Evolutionary conservation across 1,140 invertebrate genomes (phyloP), one percentile per base, ranked within the genome.

Genomic region (Nymphalis io): DNA sequence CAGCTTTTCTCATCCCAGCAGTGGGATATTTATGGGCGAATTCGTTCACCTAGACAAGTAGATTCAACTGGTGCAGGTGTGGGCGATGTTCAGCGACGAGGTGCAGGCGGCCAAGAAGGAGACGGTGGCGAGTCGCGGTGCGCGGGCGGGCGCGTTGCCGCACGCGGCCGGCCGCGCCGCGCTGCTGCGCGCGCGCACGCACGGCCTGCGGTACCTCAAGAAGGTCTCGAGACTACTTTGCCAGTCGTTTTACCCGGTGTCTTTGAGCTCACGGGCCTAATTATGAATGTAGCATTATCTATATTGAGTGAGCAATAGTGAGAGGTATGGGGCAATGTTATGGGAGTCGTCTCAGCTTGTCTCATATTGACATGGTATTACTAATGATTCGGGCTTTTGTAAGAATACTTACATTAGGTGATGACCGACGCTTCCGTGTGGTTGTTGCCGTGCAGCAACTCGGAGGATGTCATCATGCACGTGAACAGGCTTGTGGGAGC

Each of bases 51-150:
- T n/a, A n/a, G n/a, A n/a, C n/a, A n/a, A n/a, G n/a, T n/a, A n/a
- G n/a, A n/a, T n/a, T n/a, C n/a, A 33, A 33, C 23, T 27, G 23
- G 23, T 27, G 23, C 79, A 96, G 92, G 93, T 96, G 2, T 97
- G 96, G 93, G 92, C 93, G 21, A 93, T 96, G 85, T 96, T 98
- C 79, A 93, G 93, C 64, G 92, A 95, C n/a, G 96, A 97, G 79
- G 94, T 98, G 38, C 94, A 96, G 68, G 92, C 93, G 3, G 94
- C 94, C 0, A 96, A 96, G 78, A 94, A 95, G 64, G 94, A 96
- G 62, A 89, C 97, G 65, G 90, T 96, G 1, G 82, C 93, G 21
- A 94, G 94, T 58, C 92, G 93, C 1, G 92, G 94, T 33, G 87
- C 93, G 33, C 93, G 95, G 60, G 93, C 95, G 0, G 92, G 94